Evolutionary conservation across 2,888 invertebrate species (phyloP), one percentile per base, ranked within the genome.

Genomic region (Eristalinus sepulchralis): DNA sequence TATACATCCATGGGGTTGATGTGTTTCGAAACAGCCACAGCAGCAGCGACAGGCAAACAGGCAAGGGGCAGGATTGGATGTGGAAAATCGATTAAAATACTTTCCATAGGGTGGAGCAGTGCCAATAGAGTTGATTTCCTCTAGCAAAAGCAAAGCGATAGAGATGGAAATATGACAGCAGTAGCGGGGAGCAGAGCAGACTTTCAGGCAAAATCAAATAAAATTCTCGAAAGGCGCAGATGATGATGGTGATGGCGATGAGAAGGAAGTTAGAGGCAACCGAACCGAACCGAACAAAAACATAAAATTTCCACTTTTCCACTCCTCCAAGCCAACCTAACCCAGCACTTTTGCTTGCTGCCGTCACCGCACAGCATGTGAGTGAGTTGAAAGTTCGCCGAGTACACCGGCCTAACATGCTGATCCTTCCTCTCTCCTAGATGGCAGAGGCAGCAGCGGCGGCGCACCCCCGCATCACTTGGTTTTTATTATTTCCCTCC

Each of bases 51-150:
- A 77, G 62, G 27, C 27, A 27, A n/a, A n/a, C 67, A 59, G 60
- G 53, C 47, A 20, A 34, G 34, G 24, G 22, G 76, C 75, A 76
- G 88, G 89, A 90, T 89, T 89, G 91, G 89, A 90, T 90, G 90
- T 89, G 91, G 90, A 91, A 91, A 91, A 91, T 91, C 92, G 91
- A 91, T 91, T 91, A 89, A 90, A 91, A 90, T 90, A 88, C 88
- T 89, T 47, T 89, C 88, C 79, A 79, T 36, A 31, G 83, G 78
- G 86, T 83, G 83, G 83, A 86, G 71, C 86, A 82, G 85, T 85
- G 55, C 81, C 76, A 85, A 72, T 67, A 86, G 72, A 77, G 70
- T 86, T 60, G 57, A 55, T 81, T 81, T 67, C 53, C 33, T 72
- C 60, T n/a, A 71, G 36, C 63, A 34, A 31, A 59, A 72, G 70